Evolutionary conservation across 2,797 vertebrate genomes (phyloP), one percentile per base, ranked within the genome.

Genomic region (Pangasius krempfi): DNA sequence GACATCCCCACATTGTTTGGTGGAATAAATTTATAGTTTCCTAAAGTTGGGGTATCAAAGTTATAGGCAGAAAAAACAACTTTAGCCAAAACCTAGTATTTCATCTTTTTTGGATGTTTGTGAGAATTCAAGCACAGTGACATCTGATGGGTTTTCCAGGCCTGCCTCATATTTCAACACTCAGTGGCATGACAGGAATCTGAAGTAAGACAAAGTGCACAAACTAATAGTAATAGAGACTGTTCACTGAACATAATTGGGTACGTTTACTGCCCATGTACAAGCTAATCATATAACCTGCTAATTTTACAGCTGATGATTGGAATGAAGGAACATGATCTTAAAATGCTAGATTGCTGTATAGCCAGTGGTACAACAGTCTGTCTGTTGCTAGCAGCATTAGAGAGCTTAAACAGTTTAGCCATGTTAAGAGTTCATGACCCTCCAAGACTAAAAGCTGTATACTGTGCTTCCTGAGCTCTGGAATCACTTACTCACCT

Each of bases 381-480:
- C 27, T 60, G 81, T 64, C 22, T 89, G 44, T 44, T 83, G 22
- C 10, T 4, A 86, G 56, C 54, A 64, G 68, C 44, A 83, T 83
- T 87, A 87, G 58, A 27, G 68, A 70, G 50, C 85, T 89, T 89
- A 87, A 87, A 54, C 50, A 84, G 56, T 89, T 87, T 87, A 89
- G 18, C 80, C 52, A 78, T 0, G 50, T 73, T 62, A 84, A 60
- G 81, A 60, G 60, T 58, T 79, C 70, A 72, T 89, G 81, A 87
- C 86, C 89, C 16, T 14, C 30, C 50, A 27, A 52, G 78, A 20
- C 47, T 58, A 20, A 76, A 78, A 84, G 58, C 70, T 10, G 33
- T 84, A 81, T 78, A 3, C 68, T 47, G 56, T 78, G 56, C 47
- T 68, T 78, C 25, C 27, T 87, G 47, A 89, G 44, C 81, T 40